Evolutionary conservation across 2,797 vertebrate genomes (phyloP).

Genomic region (Euthynnus affinis): DNA sequence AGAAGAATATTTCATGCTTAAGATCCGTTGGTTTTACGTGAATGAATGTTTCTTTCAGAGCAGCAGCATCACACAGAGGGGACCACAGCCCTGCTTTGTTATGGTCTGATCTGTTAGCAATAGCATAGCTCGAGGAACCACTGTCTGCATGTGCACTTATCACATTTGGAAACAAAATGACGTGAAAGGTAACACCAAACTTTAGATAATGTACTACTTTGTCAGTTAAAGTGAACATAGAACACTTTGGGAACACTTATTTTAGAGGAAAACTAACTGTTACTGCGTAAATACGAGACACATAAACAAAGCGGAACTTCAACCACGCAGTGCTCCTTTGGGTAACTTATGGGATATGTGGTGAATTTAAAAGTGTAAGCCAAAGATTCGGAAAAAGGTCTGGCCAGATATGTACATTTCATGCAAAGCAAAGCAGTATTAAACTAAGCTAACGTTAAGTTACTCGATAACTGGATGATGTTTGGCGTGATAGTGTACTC

Average conservation of each 20-base stretch:
- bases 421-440: not conserved
- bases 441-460: slow-evolving; percentile 9
- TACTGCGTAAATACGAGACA: not conserved
- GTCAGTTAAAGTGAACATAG: not conserved
- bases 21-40: not conserved
- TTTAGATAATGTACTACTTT: not conserved
- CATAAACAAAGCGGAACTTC: not conserved
- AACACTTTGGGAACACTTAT: not conserved
- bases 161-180: not conserved
- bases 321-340: fast-evolving
- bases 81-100: not conserved
- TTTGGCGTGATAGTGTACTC: not conserved
- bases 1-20: not conserved
- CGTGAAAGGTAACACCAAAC: not conserved
- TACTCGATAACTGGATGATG: not conserved
- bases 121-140: not conserved
- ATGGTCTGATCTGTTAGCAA: not conserved
- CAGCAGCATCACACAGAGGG: not conserved
- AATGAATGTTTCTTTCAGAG: not conserved
- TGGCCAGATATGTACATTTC: fast-evolving
- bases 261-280: not conserved
- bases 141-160: not conserved
- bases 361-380: not conserved
- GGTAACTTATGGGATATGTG: not conserved
- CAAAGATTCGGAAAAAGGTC: not conserved